These are phyloP conservation scores for Hemitrygon akajei DNA, from an alignment of 2,797 vertebrate species.

Conservation along the genomic window DNA sequence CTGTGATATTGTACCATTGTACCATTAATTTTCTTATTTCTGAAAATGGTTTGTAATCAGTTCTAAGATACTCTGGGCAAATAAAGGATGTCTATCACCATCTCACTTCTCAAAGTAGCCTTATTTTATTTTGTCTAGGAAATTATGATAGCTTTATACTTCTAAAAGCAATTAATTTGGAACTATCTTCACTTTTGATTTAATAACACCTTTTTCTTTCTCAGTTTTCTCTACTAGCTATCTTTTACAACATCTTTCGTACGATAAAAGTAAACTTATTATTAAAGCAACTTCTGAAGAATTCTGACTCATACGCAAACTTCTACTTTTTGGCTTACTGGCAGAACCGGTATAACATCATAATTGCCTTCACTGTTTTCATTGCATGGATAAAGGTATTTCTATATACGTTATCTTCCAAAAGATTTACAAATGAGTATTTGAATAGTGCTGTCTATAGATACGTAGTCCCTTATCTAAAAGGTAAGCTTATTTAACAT, in stretches of 20 bases:
- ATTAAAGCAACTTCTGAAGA: conserved; percentile 50
- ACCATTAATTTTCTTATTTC: background rate
- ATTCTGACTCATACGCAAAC: conserved; percentile 47
- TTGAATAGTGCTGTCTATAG: background rate
- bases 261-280: conserved; percentile 44
- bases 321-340: conserved; percentile 55
- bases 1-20: background rate
- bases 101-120: background rate
- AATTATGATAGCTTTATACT: background rate
- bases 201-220: conserved; percentile 40
- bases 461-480: background rate
- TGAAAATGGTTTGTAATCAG: background rate
- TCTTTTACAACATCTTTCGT: conserved; percentile 49
- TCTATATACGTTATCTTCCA: background rate
- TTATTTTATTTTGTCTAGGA: background rate
- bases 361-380: conserved; percentile 53
- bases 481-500: background rate
- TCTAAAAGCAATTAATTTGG: background rate
- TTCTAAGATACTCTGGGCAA: background rate
- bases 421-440: background rate
- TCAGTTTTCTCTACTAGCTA: conserved; percentile 51
- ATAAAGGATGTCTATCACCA: background rate
- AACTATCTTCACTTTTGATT: conserved; percentile 8
- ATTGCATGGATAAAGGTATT: conserved; percentile 57
- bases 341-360: conserved; percentile 50